Evolutionary conservation across 53 echinoderm and acorn worm species (phyloP).

Genomic region (Patiria pectinifera): DNA sequence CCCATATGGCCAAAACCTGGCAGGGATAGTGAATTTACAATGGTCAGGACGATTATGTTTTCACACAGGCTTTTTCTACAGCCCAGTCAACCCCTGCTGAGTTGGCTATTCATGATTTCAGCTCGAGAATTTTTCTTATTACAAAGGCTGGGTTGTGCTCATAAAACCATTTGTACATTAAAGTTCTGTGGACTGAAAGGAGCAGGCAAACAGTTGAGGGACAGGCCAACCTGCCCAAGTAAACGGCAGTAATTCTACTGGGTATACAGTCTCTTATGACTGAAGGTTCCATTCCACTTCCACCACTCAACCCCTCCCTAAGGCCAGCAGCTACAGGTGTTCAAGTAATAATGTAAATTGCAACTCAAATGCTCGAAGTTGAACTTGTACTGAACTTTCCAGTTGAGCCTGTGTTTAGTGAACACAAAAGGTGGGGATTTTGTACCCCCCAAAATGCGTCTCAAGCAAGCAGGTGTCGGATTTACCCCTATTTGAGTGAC

Average conservation of each 20-base stretch:
- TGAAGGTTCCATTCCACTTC: not conserved
- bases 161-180: not conserved
- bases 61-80: not conserved
- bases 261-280: not conserved
- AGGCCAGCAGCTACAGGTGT: not conserved
- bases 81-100: not conserved
- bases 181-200: not conserved
- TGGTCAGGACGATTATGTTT: not conserved
- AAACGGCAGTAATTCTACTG: not conserved
- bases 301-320: not conserved
- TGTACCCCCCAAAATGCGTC: too few relatives aligned
- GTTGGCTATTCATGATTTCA: not conserved
- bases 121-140: not conserved
- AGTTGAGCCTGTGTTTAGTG: too few relatives aligned
- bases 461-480: too few relatives aligned
- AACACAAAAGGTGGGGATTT: too few relatives aligned
- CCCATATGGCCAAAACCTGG: not conserved
- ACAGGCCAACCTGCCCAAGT: not conserved
- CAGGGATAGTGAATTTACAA: conserved; percentile 10
- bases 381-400: too few relatives aligned
- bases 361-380: not conserved
- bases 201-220: not conserved
- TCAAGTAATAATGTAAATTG: not conserved
- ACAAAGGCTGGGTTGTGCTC: not conserved
- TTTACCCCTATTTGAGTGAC: too few relatives aligned